These are phyloP conservation scores for Phalera bucephala DNA, from an alignment of 2,888 invertebrate genomes.

Conservation along the genomic window DNA sequence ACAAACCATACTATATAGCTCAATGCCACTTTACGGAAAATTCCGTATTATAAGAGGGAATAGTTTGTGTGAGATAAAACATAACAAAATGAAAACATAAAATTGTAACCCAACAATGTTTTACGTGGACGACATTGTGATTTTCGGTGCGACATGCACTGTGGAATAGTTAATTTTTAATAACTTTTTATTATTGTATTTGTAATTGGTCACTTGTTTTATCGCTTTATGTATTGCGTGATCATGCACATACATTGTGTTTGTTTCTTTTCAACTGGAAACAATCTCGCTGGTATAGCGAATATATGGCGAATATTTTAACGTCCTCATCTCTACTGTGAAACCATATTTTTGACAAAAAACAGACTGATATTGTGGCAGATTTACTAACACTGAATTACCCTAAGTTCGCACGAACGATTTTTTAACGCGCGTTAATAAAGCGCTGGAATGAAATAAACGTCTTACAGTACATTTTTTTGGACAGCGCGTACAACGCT, in stretches of 20 bases:
- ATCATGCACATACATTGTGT: slow-evolving; percentile 60
- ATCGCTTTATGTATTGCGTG: slow-evolving; percentile 38
- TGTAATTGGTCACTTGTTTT: slow-evolving; percentile 28
- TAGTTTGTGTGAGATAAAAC: slow-evolving; percentile 55
- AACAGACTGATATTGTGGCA: too few species aligned
- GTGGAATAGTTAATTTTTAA: slow-evolving; percentile 50
- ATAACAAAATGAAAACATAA: slow-evolving; percentile 51
- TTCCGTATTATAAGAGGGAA: slow-evolving; percentile 6
- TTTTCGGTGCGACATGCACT: slow-evolving; percentile 77
- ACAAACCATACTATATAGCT: slow-evolving; percentile 44
- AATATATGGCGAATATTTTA: neutral
- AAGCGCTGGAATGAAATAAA: too few species aligned
- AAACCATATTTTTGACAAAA: too few species aligned
- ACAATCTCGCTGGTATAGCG: slow-evolving; percentile 18
- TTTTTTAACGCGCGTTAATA: too few species aligned
- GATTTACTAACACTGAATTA: too few species aligned
- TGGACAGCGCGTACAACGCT: too few species aligned
- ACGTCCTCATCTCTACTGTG: too few species aligned
- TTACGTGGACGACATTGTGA: slow-evolving; percentile 64
- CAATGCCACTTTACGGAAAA: neutral
- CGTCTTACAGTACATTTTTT: too few species aligned
- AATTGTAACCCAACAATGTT: slow-evolving; percentile 54
- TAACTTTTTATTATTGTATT: slow-evolving; percentile 36
- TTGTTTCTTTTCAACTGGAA: slow-evolving; percentile 49
- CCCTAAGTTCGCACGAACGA: too few species aligned